Evolutionary conservation across 2,888 invertebrate genomes (phyloP).

Genomic region (Escarpia spicata): DNA sequence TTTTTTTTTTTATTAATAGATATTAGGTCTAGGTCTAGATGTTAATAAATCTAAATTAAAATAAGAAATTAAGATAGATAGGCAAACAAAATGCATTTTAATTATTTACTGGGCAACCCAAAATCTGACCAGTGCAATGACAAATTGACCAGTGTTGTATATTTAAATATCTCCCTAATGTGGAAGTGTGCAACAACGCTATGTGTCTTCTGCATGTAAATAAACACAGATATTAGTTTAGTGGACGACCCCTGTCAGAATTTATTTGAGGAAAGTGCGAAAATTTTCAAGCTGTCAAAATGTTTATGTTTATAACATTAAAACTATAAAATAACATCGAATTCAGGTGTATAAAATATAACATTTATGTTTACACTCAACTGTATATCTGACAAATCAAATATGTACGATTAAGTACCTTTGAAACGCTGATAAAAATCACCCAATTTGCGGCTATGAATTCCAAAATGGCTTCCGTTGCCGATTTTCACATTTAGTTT

Average conservation of each 20-base stretch:
- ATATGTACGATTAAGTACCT: neutral
- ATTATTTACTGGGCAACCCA: neutral
- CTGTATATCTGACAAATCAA: neutral
- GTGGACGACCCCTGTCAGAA: neutral
- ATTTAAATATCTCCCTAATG: neutral
- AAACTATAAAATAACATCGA: neutral
- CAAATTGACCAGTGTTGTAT: neutral
- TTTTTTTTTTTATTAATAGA: too few relatives aligned
- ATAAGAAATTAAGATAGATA: too few relatives aligned
- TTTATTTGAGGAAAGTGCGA: conserved; percentile 16
- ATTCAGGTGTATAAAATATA: neutral
- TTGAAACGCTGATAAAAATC: neutral
- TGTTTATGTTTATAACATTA: neutral
- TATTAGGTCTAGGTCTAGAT: too few relatives aligned
- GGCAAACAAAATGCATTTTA: neutral
- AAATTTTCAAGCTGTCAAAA: conserved; percentile 6
- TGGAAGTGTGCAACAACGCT: neutral
- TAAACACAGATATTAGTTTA: neutral
- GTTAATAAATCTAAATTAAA: too few relatives aligned
- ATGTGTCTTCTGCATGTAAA: neutral
- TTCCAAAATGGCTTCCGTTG: conserved; percentile 16
- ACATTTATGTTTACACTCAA: neutral
- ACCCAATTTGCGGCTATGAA: conserved; percentile 11
- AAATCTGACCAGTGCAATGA: neutral
- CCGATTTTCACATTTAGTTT: neutral